Conservation (phyloP, 2,888 invertebrate species). For the Chrysodeixis includens region DNA sequence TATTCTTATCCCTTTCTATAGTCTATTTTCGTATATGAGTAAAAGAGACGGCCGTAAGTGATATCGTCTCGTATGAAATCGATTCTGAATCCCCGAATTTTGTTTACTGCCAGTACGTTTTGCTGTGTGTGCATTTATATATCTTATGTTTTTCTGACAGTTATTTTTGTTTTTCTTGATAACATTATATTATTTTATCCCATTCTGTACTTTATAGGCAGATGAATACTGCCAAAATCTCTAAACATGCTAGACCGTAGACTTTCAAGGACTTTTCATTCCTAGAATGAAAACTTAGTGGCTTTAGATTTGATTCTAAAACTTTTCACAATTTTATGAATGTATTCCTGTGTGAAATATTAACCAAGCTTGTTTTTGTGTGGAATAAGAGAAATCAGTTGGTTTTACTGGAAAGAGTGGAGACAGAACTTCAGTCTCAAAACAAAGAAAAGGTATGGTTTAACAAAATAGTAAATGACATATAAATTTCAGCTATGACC, state of each 20-base stretch:
- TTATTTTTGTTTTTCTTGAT: background rate
- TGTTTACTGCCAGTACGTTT: background rate
- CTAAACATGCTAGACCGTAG: background rate
- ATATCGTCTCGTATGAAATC: constrained; percentile 34
- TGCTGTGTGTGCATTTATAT: background rate
- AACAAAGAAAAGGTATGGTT: too few species aligned
- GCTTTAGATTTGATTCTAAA: background rate
- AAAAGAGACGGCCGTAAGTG: constrained; percentile 31
- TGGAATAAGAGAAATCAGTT: too few species aligned
- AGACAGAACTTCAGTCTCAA: too few species aligned
- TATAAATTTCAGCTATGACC: too few species aligned
- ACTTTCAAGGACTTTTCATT: too few species aligned
- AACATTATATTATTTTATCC: too few species aligned
- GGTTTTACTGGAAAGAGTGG: too few species aligned
- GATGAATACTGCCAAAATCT: background rate
- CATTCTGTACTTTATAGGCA: too few species aligned
- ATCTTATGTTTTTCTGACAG: background rate
- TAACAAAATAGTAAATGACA: too few species aligned
- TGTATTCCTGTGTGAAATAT: too few species aligned
- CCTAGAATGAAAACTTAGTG: background rate
- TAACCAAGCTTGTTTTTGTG: too few species aligned
- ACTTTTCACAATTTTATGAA: too few species aligned
- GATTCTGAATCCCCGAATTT: constrained; percentile 39
- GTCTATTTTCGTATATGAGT: constrained; percentile 23
- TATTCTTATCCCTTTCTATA: constrained; percentile 23